These are phyloP conservation scores for Hydraecia micacea DNA, from an alignment of 2,888 invertebrate genomes.

Conservation along the genomic window DNA sequence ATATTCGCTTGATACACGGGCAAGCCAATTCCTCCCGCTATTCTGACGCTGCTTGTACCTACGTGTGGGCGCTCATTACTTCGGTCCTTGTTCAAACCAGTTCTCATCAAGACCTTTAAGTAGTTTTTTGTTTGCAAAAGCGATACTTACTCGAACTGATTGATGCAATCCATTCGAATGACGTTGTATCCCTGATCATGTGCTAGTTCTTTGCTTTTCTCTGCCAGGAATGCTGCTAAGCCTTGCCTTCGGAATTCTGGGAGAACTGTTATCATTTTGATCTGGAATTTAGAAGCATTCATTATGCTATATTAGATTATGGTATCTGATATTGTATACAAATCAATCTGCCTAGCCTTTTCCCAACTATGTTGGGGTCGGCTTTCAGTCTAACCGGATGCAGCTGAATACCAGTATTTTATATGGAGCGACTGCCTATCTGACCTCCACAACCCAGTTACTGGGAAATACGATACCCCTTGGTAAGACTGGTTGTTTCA, in stretches of 20 bases:
- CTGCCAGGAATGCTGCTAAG: constrained; percentile 78
- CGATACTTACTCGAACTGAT: constrained; percentile 81
- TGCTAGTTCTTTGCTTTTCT: constrained; percentile 78
- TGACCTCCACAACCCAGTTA: too few species aligned
- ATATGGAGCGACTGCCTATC: too few species aligned
- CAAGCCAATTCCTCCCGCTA: too few species aligned
- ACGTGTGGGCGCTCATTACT: background rate
- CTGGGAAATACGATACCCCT: too few species aligned
- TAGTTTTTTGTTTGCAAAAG: background rate
- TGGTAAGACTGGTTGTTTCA: too few species aligned
- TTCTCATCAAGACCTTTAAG: constrained; percentile 2
- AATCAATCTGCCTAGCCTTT: too few species aligned
- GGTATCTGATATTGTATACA: background rate
- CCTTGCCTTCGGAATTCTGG: constrained; percentile 84
- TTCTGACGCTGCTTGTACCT: background rate
- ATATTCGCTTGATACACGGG: too few species aligned
- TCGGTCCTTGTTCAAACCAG: constrained; percentile 26
- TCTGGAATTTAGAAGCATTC: constrained; percentile 70
- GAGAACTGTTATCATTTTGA: constrained; percentile 84
- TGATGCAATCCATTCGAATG: constrained; percentile 85
- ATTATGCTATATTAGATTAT: background rate
- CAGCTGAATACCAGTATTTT: too few species aligned
- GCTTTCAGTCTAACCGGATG: too few species aligned
- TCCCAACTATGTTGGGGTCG: too few species aligned
- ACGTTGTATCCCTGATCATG: constrained; percentile 81